Percentiles rank a stretch among this genome's conserved stretches.
Evolutionary conservation across 1,140 invertebrate genomes (phyloP).

Genomic region (Limonius californicus): DNA sequence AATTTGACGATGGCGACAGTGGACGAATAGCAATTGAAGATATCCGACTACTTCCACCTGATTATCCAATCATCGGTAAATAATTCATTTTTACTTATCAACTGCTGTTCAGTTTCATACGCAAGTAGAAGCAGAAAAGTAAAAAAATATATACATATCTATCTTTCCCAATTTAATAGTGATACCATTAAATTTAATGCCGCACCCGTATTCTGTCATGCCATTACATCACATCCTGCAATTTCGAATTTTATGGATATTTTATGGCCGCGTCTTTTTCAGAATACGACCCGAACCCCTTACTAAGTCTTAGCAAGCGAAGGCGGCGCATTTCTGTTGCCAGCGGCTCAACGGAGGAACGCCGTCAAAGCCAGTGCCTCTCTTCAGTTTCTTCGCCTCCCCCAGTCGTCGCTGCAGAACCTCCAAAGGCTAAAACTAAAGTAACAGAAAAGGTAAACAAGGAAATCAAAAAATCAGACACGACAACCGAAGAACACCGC

Average conservation of each 20-base stretch:
- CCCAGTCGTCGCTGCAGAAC: conserved; percentile 23
- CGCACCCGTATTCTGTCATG: no score
- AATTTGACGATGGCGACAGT: conserved; percentile 95
- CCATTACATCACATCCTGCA: background rate
- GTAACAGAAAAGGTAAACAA: conserved; percentile 37
- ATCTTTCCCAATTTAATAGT: no score
- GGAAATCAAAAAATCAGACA: conserved; percentile 33
- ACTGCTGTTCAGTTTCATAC: no score
- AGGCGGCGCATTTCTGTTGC: conserved; percentile 60
- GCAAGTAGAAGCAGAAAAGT: no score
- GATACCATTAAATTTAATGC: no score
- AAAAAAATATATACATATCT: no score
- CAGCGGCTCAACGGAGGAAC: conserved; percentile 54
- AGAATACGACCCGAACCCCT: conserved; percentile 77
- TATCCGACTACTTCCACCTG: conserved; percentile 83
- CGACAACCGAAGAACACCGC: conserved; percentile 49
- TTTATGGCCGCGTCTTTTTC: no score
- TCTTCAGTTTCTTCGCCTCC: conserved; percentile 29
- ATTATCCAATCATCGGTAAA: conserved; percentile 80
- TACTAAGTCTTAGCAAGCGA: conserved; percentile 70
- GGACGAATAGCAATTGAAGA: conserved; percentile 86
- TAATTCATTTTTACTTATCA: conserved; percentile 20
- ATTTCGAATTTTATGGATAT: background rate
- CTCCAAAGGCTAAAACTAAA: conserved; percentile 4
- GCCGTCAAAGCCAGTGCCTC: conserved; percentile 40